A percentile compares a stretch with the other conserved stretches of the same genome.
These are phyloP conservation scores for Phylloscopus trochilus DNA, from an alignment of 2,113 vertebrate genomes.

Conservation along the genomic window DNA sequence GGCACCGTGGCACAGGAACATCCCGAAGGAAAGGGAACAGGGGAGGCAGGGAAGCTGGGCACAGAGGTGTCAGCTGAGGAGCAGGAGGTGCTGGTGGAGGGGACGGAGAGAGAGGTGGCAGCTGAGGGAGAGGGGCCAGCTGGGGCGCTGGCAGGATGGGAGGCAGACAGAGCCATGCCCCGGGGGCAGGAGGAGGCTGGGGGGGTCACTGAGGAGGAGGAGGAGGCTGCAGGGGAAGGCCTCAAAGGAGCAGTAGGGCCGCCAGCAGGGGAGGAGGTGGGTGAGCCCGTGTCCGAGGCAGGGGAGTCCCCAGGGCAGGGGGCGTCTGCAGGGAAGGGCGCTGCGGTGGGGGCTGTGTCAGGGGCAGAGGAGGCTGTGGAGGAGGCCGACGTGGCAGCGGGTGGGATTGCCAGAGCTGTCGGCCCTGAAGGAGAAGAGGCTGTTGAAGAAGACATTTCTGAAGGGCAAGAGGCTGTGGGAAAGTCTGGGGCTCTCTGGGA, in stretches of 20 bases:
- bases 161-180: accelerated
- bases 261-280: not conserved
- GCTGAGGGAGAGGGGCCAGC: not conserved
- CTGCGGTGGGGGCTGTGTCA: not conserved
- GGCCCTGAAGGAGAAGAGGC: not conserved
- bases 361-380: not conserved
- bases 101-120: accelerated
- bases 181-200: not conserved
- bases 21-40: not conserved
- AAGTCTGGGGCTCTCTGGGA: not conserved
- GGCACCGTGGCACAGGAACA: no score
- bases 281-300: not conserved
- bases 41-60: not conserved
- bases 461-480: not conserved
- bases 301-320: not conserved
- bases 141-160: accelerated
- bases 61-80: not conserved
- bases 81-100: not conserved
- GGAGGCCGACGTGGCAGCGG: not conserved
- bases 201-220: not conserved
- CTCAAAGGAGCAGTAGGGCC: not conserved
- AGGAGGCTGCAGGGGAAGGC: not conserved
- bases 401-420: not conserved
- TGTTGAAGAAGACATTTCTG: not conserved
- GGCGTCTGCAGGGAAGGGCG: not conserved